Evolutionary conservation across 2,113 vertebrate species (phyloP).

Genomic region (Mobula hypostoma): DNA sequence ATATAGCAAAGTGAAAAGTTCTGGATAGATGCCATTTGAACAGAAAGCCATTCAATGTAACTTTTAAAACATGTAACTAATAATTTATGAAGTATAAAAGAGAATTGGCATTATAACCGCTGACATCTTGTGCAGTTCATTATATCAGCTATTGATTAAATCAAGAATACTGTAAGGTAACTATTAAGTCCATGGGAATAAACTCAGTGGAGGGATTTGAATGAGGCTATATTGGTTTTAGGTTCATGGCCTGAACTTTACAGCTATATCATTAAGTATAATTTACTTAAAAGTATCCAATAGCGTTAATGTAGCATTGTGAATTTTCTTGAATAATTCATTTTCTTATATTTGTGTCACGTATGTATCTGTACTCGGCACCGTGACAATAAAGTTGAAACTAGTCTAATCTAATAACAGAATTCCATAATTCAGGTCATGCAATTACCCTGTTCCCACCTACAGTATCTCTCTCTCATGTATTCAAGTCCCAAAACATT

Average conservation of each 20-base stretch:
- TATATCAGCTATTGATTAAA: constrained; percentile 3
- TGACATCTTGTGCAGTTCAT: neutral
- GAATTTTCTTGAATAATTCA: constrained; percentile 27
- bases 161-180: neutral
- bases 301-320: constrained; percentile 1
- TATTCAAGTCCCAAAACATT: constrained; percentile 14
- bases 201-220: neutral
- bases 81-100: neutral
- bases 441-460: neutral
- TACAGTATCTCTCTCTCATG: neutral
- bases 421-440: neutral
- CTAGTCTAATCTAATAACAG: neutral
- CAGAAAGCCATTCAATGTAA: constrained; percentile 6
- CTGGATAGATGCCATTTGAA: neutral
- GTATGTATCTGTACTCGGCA: too few relatives aligned
- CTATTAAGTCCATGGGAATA: neutral
- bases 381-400: too few relatives aligned
- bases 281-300: neutral
- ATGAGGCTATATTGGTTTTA: neutral
- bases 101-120: neutral
- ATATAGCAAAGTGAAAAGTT: neutral
- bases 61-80: neutral
- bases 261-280: constrained; percentile 16
- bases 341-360: constrained; percentile 30
- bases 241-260: neutral